Percentiles rank a stretch among this genome's conserved stretches.
Evolutionary conservation across 2,888 invertebrate genomes (phyloP).

Genomic region (Rhorus exstirpatorius): DNA sequence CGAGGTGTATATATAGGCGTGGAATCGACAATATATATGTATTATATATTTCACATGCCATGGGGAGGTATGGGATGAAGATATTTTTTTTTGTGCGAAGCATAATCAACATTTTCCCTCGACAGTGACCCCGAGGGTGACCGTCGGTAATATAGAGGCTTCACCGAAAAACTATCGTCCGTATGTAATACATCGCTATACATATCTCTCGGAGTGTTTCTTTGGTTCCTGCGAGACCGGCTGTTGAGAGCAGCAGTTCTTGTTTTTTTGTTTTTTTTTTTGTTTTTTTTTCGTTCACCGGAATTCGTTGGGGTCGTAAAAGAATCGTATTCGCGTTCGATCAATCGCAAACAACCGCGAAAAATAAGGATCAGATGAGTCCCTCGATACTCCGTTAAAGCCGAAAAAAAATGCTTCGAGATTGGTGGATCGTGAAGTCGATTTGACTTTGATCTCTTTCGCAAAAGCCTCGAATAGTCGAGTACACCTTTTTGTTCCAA

Average conservation of each 20-base stretch:
- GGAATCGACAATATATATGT: too few relatives aligned
- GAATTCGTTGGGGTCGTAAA: not conserved
- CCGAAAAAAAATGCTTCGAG: not conserved
- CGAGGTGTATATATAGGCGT: too few relatives aligned
- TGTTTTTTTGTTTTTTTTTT: not conserved
- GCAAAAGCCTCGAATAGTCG: too few relatives aligned
- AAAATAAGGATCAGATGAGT: too few relatives aligned
- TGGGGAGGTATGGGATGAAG: too few relatives aligned
- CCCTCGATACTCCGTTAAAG: too few relatives aligned
- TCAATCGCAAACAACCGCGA: too few relatives aligned
- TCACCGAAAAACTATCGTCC: slow-evolving; percentile 45
- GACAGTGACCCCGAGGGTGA: not conserved
- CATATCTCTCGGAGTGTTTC: not conserved
- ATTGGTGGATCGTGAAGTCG: too few relatives aligned
- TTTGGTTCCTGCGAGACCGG: slow-evolving; percentile 46
- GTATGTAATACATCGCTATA: slow-evolving; percentile 53
- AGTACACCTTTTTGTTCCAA: too few relatives aligned
- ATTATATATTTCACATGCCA: too few relatives aligned
- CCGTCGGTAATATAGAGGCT: slow-evolving; percentile 61
- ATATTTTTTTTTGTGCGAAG: slow-evolving; percentile 20
- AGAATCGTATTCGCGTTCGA: too few relatives aligned
- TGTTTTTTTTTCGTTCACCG: not conserved
- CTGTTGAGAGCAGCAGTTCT: slow-evolving; percentile 33
- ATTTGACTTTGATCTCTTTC: too few relatives aligned
- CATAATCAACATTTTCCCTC: not conserved